Conservation (phyloP, 2,888 invertebrate species). For the Mesorhabditis spiculigera region DNA sequence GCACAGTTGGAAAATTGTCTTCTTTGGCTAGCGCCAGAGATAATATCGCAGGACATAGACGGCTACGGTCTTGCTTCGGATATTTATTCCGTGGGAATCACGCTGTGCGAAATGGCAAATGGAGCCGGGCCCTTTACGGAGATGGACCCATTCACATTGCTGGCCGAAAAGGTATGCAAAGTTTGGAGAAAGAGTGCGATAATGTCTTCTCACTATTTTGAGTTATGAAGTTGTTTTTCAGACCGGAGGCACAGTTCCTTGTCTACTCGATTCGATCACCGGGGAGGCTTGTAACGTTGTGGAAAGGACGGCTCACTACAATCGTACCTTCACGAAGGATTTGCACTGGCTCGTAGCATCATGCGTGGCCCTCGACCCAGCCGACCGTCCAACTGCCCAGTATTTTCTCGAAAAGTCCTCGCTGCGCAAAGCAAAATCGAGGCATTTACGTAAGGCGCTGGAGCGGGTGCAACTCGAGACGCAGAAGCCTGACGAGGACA, state of each 20-base stretch:
- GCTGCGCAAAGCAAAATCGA: too few species aligned
- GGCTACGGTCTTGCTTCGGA: slow-evolving; percentile 87
- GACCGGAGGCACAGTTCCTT: slow-evolving; percentile 72
- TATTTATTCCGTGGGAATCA: slow-evolving; percentile 84
- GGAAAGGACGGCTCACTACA: background rate
- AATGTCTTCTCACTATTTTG: background rate
- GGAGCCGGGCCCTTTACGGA: slow-evolving; percentile 75
- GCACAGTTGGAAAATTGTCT: slow-evolving; percentile 71
- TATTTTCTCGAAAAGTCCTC: too few species aligned
- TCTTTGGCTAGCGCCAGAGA: slow-evolving; percentile 87
- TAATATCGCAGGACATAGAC: slow-evolving; percentile 76
- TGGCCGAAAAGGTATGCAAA: slow-evolving; percentile 75
- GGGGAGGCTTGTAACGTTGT: slow-evolving; percentile 3
- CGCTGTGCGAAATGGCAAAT: slow-evolving; percentile 82
- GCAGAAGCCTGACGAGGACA: too few species aligned
- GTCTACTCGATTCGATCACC: slow-evolving; percentile 74
- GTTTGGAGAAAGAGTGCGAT: background rate
- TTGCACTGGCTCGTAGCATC: slow-evolving; percentile 20
- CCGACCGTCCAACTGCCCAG: background rate
- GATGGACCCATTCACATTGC: slow-evolving; percentile 81
- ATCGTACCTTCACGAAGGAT: slow-evolving; percentile 16
- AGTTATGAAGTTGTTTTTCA: slow-evolving; percentile 6
- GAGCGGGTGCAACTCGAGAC: too few species aligned
- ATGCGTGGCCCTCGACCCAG: background rate
- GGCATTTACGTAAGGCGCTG: too few species aligned